Base-by-base conservation (phyloP, 2,888 invertebrate species). In the Mythimna loreyi region DNA sequence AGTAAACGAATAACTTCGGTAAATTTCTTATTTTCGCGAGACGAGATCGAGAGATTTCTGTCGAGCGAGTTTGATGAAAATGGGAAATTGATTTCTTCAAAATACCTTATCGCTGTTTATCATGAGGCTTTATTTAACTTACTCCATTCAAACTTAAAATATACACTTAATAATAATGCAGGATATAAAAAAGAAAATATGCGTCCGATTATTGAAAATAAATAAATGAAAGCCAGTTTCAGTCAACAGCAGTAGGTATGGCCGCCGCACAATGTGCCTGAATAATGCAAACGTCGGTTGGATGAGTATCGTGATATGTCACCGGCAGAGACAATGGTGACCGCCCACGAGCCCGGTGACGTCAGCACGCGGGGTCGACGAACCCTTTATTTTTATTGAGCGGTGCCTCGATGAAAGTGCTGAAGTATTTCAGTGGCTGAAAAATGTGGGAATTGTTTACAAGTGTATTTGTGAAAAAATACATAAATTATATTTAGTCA, bases 371-470 rank as follows among this genome's bases (percentile, higher is more conserved):
- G 56, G 67, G 82, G 89, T 86, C 87, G 67, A 76, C 72, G 86
- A 87, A 85, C 88, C 76, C 72, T 84, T 84, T 85, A 84, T 81
- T 86, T 85, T 86, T 83, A 87, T 82, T 83, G 77, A 81, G 72
- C 72, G 67, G 50, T 19, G 68, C 28, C 33, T 13, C 61, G 47
- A 64, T 67, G 72, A 58, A 74, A 75, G 28, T 64, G 57, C 64
- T 72, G 59, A 74, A 23, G 50, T 47, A 3, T 66, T 64, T 50
- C 47, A 40, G n/a, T 25, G 16, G 50, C 7, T 55, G n/a, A 59
- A 69, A 65, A 33, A 33, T 33, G 55, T 55, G 33, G 33, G 33
- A 33, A 55, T 21, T 21, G 53, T 33, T 53, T 53, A 33, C 11
- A 25, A 25, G 25, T 30, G 16, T 49, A 49, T 49, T 49, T 13